Evolutionary conservation across 1,140 invertebrate species (phyloP).

Genomic region (Drosophila biarmipes): DNA sequence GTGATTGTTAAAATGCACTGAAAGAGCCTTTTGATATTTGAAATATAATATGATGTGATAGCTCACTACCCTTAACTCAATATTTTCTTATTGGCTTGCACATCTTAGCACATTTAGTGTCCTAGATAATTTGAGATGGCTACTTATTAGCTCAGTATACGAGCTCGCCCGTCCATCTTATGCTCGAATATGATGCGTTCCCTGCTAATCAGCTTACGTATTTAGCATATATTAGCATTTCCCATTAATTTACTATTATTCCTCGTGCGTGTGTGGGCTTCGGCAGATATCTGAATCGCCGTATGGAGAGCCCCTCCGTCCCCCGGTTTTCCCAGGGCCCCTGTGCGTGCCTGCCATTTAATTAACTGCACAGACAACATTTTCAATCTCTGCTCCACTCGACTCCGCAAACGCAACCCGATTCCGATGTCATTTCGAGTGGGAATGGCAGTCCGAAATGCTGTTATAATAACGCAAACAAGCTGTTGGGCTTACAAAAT

Average conservation of each 20-base stretch:
- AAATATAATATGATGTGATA: too few species aligned
- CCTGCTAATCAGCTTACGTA: constrained; percentile 58
- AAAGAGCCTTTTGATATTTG: background rate
- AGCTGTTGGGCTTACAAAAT: constrained; percentile 56
- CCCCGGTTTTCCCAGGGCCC: constrained; percentile 5
- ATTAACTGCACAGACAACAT: constrained; percentile 67
- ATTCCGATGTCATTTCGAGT: constrained; percentile 13
- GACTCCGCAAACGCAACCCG: constrained; percentile 11
- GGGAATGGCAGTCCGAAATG: constrained; percentile 53
- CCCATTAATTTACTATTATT: constrained; percentile 43
- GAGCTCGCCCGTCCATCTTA: constrained; percentile 7
- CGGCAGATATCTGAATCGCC: constrained; percentile 15
- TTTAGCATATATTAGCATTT: constrained; percentile 48
- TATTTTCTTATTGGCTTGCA: background rate
- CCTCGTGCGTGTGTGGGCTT: constrained; percentile 15
- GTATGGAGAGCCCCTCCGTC: constrained; percentile 29
- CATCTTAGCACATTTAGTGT: background rate
- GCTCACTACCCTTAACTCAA: too few species aligned
- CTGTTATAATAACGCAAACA: constrained; percentile 67
- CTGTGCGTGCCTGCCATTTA: constrained; percentile 68
- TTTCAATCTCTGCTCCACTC: constrained; percentile 41
- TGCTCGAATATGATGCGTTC: constrained; percentile 18
- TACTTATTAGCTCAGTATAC: constrained; percentile 7
- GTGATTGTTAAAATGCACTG: background rate
- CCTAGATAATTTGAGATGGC: constrained; percentile 9